Conservation (phyloP, 2,113 vertebrate species). For the Rousettus leschenaultii region DNA sequence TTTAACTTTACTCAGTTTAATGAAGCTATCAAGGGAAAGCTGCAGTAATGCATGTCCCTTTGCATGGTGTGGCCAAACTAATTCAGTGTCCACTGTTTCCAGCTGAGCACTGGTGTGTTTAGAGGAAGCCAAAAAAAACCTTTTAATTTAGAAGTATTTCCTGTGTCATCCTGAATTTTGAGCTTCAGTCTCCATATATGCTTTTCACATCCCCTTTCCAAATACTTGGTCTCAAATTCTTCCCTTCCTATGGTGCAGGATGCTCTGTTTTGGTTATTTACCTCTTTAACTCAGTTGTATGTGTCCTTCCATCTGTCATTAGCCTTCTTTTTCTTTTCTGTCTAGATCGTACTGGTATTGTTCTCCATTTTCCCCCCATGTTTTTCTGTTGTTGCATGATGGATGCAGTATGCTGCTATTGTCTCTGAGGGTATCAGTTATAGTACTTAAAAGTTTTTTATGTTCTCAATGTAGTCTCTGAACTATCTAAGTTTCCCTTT, state of each 20-base stretch:
- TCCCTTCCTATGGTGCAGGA: background rate
- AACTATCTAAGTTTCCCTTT: background rate
- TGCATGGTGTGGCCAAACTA: background rate
- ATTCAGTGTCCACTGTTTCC: background rate
- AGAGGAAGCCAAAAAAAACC: background rate
- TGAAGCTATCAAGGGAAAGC: background rate
- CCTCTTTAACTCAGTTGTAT: background rate
- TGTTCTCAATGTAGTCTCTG: background rate
- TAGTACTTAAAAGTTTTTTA: background rate
- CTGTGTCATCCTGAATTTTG: background rate
- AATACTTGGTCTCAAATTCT: background rate
- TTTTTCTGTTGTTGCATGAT: background rate
- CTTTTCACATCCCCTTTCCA: background rate
- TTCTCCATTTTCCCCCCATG: background rate
- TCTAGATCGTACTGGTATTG: background rate
- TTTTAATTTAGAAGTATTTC: background rate
- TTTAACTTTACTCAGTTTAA: background rate
- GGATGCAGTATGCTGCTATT: background rate
- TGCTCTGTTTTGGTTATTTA: background rate
- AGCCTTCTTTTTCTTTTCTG: background rate
- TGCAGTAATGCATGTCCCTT: accelerated
- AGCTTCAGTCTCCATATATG: background rate
- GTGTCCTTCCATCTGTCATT: background rate
- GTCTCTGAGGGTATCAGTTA: background rate
- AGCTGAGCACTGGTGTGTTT: background rate